These are phyloP conservation scores for Enteromius mattozi DNA, from an alignment of 2,797 vertebrate genomes.

Conservation along the genomic window DNA sequence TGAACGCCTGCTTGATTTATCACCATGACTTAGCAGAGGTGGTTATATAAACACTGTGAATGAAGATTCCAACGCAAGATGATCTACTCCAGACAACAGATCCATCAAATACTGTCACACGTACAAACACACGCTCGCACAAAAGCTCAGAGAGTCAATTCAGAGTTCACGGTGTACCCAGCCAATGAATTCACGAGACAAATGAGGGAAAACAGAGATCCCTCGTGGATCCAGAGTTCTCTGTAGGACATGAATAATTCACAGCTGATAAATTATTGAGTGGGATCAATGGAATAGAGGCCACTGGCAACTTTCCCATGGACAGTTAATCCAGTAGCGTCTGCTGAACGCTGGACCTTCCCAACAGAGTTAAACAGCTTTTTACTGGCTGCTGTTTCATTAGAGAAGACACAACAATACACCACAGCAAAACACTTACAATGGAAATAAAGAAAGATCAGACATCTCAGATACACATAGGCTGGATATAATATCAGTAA, in stretches of 20 bases:
- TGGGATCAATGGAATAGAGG: conserved; percentile 69
- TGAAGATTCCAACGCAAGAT: conserved; percentile 36
- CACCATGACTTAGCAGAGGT: conserved; percentile 38
- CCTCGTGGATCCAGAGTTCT: conserved; percentile 75
- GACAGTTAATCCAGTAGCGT: conserved; percentile 41
- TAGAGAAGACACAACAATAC: background rate
- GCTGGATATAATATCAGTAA: background rate
- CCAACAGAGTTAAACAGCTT: background rate
- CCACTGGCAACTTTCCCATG: conserved; percentile 59
- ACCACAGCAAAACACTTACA: background rate
- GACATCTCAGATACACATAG: background rate
- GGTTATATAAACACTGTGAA: conserved; percentile 20
- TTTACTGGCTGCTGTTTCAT: background rate
- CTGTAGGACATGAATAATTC: conserved; percentile 77
- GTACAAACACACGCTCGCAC: conserved; percentile 10
- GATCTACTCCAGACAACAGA: conserved; percentile 47
- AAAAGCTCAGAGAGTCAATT: conserved; percentile 21
- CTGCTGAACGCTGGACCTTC: conserved; percentile 15
- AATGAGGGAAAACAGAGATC: conserved; percentile 76
- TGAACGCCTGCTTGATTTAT: conserved; percentile 29
- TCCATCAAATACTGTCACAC: conserved; percentile 31
- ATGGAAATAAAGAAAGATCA: background rate
- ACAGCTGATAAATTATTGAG: conserved; percentile 75
- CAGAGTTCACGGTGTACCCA: conserved; percentile 23
- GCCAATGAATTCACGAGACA: conserved; percentile 66